Evolutionary conservation across 2,113 vertebrate genomes (phyloP).

Genomic region (Desmodus rotundus): DNA sequence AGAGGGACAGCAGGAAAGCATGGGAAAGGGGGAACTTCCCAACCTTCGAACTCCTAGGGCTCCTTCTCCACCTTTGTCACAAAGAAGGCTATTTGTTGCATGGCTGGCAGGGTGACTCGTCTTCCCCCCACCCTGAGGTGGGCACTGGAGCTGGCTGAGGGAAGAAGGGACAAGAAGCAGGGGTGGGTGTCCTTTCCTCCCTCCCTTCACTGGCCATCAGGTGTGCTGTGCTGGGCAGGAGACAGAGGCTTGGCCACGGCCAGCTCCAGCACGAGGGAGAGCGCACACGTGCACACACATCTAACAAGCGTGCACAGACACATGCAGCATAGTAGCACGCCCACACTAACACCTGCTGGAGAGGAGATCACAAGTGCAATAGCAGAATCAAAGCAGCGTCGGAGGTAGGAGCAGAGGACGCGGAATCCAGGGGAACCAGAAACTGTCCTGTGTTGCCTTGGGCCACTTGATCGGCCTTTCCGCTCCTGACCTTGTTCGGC

Average conservation of each 20-base stretch:
- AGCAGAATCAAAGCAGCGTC: not conserved
- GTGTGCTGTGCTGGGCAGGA: not conserved
- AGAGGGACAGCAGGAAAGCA: not conserved
- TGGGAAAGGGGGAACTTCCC: not conserved
- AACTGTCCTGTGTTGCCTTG: not conserved
- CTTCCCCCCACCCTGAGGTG: not conserved
- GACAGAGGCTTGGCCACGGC: not conserved
- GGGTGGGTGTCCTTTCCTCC: not conserved
- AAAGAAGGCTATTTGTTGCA: constrained; percentile 19
- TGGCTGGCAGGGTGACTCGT: not conserved
- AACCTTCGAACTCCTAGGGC: not conserved
- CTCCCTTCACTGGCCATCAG: not conserved
- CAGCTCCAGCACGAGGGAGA: not conserved
- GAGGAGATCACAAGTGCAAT: not conserved
- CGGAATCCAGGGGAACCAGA: not conserved
- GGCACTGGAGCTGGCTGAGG: not conserved
- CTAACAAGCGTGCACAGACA: not conserved
- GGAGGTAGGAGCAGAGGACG: not conserved
- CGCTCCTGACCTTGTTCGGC: not conserved
- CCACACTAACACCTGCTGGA: constrained; percentile 74
- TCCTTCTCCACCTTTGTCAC: not conserved
- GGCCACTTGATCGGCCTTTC: not conserved
- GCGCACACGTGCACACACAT: not conserved
- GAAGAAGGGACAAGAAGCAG: not conserved
- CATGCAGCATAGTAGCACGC: constrained; percentile 50